Evolutionary conservation across 2,797 vertebrate species (phyloP), one percentile per base, ranked within the genome.

Genomic region (Peromyscus attwateri): DNA sequence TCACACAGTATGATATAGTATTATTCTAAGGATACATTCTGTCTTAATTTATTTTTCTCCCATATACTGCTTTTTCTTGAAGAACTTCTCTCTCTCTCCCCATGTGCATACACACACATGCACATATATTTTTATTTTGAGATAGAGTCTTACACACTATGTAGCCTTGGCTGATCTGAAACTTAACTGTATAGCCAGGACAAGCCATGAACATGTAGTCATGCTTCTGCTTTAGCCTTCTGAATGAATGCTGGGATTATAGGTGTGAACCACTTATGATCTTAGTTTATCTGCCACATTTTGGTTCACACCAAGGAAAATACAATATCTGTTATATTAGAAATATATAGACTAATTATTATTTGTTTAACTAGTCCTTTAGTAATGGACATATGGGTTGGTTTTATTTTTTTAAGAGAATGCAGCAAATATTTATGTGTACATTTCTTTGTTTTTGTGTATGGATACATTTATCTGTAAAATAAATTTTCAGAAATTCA

Each of bases 351-450:
- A 87, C 8, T 70, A 85, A 77, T 52, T 91, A 40, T 76, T 16
- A 60, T 52, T 89, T 70, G 29, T 73, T 77, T 89, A 93, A 46
- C 60, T 84, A 34, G 3, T 34, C 16, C 3, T 31, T 17, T 62
- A 68, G 46, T 85, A 77, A 81, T n/a, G 29, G 17, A 87, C 14
- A 40, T 66, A 46, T 21, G 76, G 0, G 5, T 55, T 81, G 52
- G 46, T 93, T 89, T 95, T 81, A 60, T 92, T 95, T 94, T 60
- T 88, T 90, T 94, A 81, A 94, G 80, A 71, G 23, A 79, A 46
- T 16, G 3, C 0, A 85, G 40, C 19, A 92, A 80, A 93, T 34
- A 89, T 79, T 75, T 94, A 40, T 76, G 17, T 96, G 64, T 16
- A 14, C 27, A 70, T 82, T 71, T 16, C 70, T 92, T 87, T 49